phyloP scores from a whole-genome alignment of 2,113 vertebrate genomes.

The Gopherus evgoodei region DNA sequence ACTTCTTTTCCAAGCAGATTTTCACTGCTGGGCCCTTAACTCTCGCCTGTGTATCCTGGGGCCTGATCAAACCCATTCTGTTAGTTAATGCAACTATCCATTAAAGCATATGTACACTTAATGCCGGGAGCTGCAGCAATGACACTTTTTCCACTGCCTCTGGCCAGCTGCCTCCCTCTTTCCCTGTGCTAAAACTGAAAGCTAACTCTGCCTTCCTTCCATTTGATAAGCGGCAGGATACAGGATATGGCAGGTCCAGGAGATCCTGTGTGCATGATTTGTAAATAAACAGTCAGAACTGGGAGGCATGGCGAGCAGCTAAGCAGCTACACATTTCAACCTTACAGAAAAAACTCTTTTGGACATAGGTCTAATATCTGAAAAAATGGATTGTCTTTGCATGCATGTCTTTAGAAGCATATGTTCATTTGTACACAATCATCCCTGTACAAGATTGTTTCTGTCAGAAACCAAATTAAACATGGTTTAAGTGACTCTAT shows the following conservation, averaged over 20 bases:
- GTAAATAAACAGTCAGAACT: background rate
- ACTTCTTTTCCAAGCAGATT: background rate
- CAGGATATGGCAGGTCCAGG: background rate
- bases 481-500: background rate
- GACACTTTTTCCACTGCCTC: background rate
- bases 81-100: rapidly evolving
- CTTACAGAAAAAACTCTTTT: background rate
- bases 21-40: background rate
- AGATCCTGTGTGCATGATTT: rapidly evolving
- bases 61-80: rapidly evolving
- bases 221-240: background rate
- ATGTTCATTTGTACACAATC: background rate
- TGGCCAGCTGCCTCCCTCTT: background rate
- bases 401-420: background rate
- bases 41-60: background rate
- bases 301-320: background rate
- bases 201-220: background rate
- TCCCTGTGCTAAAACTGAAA: background rate
- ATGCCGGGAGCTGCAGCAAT: background rate
- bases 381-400: background rate
- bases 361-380: background rate
- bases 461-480: slow-evolving; percentile 4
- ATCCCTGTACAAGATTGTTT: background rate
- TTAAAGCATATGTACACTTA: background rate
- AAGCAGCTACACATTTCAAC: background rate